Conservation (phyloP, 2,888 invertebrate genomes). For the Pristionchus exspectatus region DNA sequence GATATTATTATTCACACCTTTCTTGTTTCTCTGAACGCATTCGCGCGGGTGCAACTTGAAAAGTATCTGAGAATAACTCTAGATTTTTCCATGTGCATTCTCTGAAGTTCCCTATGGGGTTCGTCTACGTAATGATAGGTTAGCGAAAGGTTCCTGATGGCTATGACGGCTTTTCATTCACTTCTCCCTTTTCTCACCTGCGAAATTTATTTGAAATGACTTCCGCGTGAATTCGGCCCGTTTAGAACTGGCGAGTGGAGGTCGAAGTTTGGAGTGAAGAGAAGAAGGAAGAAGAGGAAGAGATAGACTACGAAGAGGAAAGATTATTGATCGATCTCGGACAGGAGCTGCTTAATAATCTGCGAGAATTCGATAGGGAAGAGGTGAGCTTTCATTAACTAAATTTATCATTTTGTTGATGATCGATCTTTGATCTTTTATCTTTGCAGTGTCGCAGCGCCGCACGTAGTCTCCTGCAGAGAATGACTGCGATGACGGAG, state of each 20-base stretch:
- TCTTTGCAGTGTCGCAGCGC: slow-evolving; percentile 36
- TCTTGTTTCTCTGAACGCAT: background rate
- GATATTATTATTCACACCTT: background rate
- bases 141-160: background rate
- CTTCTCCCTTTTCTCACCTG: background rate
- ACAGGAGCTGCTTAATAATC: background rate
- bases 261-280: slow-evolving; percentile 4
- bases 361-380: slow-evolving; percentile 6
- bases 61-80: background rate
- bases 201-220: background rate
- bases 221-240: background rate
- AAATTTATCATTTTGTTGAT: background rate
- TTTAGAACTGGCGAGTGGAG: slow-evolving; percentile 25
- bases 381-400: background rate
- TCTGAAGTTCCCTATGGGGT: background rate
- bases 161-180: background rate
- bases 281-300: background rate
- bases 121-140: slow-evolving; percentile 12
- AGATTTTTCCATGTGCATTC: background rate
- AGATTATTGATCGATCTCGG: slow-evolving; percentile 14
- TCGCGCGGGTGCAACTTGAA: background rate
- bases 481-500: slow-evolving; percentile 40
- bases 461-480: background rate
- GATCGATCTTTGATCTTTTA: slow-evolving; percentile 47
- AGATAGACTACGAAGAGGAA: background rate